Base-by-base conservation (phyloP, 1,140 invertebrate species). In the Drosophila obscura region DNA sequence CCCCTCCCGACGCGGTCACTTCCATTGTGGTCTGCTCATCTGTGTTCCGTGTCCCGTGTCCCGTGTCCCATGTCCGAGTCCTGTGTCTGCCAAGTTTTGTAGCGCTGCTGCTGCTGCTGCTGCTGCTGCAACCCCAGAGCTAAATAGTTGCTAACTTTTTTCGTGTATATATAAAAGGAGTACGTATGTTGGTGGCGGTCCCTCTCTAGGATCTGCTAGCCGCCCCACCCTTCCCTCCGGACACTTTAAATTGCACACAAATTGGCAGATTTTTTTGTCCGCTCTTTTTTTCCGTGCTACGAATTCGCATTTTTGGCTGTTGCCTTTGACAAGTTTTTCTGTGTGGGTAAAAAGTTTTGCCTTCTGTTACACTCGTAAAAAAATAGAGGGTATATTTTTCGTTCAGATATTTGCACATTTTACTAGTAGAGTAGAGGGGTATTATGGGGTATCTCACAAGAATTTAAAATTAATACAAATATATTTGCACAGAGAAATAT, bases 101-200 rank as follows among this genome's bases (percentile, higher is more conserved):
- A 13, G 16, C 24, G 22, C 15, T 57, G 11, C 2, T 7, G 28
- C 28, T 8, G 26, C 16, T 2, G 4, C 8, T 16, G 58, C 13
- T 9, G 31, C 7, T 9, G 28, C 73, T 77, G 64, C 73, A 45
- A 52, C 61, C 61, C 72, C 53, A 61, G 35, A 39, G 60, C 78
- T 66, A 85, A 85, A 85, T 85, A 87, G 82, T 85, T 87, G 69
- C 60, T 44, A 85, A 87, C 78, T 87, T 85, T 85, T 75, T 81
- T 35, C 9, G 31, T 35, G 31, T 35, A 35, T 35, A 35, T 11
- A 11, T 35, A 1, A 19, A 19, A 19, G 19, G 19, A 19, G 19
- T 19, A 19, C 19, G 19, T 19, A 19, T 19, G 19, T 19, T 19
- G 19, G 19, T 19, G 19, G 19, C 19, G 1, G 19, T 19, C 1